A percentile compares a stretch with the other conserved stretches of the same genome.
These are phyloP conservation scores for Cheirogaleus medius DNA, from an alignment of 2,113 vertebrate genomes.

Conservation along the genomic window DNA sequence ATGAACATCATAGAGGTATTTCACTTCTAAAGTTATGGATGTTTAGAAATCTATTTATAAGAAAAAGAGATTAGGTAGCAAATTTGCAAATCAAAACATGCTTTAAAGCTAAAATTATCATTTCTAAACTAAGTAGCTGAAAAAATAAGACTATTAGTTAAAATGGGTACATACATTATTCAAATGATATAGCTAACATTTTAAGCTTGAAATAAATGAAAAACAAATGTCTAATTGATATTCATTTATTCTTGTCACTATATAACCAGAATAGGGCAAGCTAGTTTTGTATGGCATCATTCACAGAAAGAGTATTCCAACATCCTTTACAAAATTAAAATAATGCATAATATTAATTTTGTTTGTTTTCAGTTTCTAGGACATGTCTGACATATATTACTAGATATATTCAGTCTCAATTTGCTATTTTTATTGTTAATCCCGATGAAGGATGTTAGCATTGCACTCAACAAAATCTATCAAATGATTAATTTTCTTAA, in stretches of 20 bases:
- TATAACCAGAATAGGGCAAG: constrained; percentile 55
- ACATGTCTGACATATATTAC: constrained; percentile 63
- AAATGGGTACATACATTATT: constrained; percentile 72
- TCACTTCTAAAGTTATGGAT: constrained; percentile 50
- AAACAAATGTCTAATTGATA: constrained; percentile 74
- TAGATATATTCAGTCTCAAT: neutral
- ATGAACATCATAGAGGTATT: constrained; percentile 48
- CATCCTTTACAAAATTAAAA: constrained; percentile 71
- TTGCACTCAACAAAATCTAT: constrained; percentile 52
- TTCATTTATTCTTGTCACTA: constrained; percentile 74
- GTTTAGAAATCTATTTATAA: constrained; percentile 56
- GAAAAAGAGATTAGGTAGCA: constrained; percentile 47
- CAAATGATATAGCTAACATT: constrained; percentile 69
- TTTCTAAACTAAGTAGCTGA: constrained; percentile 67
- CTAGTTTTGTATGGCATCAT: constrained; percentile 57
- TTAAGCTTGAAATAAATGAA: constrained; percentile 73
- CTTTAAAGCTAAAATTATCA: constrained; percentile 64
- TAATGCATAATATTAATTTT: constrained; percentile 75
- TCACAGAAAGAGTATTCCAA: constrained; percentile 62
- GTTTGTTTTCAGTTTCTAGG: constrained; percentile 72
- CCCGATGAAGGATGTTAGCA: neutral
- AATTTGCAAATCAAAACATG: constrained; percentile 62
- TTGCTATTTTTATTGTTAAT: constrained; percentile 70
- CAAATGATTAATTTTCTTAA: constrained; percentile 61
- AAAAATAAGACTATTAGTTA: constrained; percentile 73